These are phyloP conservation scores for Acleris sparsana DNA, from an alignment of 2,888 invertebrate species.

Conservation along the genomic window DNA sequence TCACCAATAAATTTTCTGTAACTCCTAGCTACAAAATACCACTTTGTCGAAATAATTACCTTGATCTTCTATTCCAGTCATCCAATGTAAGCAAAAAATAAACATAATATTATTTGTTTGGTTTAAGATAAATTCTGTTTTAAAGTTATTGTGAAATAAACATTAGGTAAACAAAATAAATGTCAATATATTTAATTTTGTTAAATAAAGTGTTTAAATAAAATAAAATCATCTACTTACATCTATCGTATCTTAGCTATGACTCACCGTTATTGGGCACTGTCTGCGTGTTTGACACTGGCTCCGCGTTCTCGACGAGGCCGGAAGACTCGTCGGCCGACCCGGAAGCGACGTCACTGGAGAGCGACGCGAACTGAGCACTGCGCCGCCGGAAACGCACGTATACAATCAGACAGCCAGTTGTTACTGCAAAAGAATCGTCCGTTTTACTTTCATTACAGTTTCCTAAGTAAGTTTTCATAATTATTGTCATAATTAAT, in stretches of 20 bases:
- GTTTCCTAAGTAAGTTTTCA: not conserved
- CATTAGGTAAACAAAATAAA: too few species aligned
- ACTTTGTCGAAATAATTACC: slow-evolving; percentile 41
- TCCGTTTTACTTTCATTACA: not conserved
- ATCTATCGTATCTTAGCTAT: not conserved
- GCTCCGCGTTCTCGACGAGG: slow-evolving; percentile 70
- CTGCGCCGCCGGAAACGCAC: slow-evolving; percentile 90
- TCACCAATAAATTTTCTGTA: slow-evolving; percentile 14
- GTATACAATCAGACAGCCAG: slow-evolving; percentile 92
- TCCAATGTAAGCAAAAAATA: slow-evolving; percentile 33
- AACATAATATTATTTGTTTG: slow-evolving; percentile 4
- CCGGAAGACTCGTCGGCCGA: slow-evolving; percentile 67
- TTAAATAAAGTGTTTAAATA: too few species aligned
- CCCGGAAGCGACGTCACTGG: slow-evolving; percentile 78
- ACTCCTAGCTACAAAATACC: not conserved
- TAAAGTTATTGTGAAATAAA: not conserved
- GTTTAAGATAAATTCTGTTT: not conserved
- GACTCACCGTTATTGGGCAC: slow-evolving; percentile 55
- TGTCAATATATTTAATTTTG: too few species aligned
- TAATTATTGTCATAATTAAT: too few species aligned
- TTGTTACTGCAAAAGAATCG: slow-evolving; percentile 85
- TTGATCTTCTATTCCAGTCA: slow-evolving; percentile 46
- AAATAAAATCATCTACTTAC: too few species aligned
- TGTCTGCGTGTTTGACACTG: slow-evolving; percentile 61
- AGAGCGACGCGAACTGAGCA: slow-evolving; percentile 85